A percentile compares a stretch with the other conserved stretches of the same genome.
Conservation (phyloP, 2,888 invertebrate species). For the Thumatha senex region DNA sequence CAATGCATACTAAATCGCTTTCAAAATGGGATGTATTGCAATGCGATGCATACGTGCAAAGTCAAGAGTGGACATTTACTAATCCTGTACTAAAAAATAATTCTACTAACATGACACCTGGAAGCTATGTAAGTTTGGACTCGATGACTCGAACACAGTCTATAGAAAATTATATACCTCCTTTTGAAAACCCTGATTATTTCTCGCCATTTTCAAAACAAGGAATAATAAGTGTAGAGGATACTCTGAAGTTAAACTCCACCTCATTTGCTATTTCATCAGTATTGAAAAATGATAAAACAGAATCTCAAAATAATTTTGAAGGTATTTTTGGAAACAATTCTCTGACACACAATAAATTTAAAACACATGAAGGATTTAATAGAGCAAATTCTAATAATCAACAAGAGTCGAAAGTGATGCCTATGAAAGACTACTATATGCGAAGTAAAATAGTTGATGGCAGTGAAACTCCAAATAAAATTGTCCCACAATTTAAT, state of each 20-base stretch:
- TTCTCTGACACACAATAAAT: too few species aligned
- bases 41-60: constrained; percentile 11
- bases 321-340: neutral
- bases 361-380: neutral
- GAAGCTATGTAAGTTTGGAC: constrained; percentile 13
- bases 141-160: constrained; percentile 17
- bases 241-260: constrained; percentile 13
- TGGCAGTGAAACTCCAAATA: neutral
- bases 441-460: neutral
- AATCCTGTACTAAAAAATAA: constrained; percentile 13
- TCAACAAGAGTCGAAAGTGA: neutral
- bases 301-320: neutral
- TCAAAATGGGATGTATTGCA: constrained; percentile 2
- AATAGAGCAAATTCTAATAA: neutral
- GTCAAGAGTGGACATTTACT: constrained; percentile 8
- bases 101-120: constrained; percentile 6
- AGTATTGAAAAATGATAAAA: neutral
- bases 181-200: constrained; percentile 27
- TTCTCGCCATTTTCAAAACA: constrained; percentile 25
- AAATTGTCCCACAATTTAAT: neutral
- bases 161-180: constrained; percentile 12
- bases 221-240: constrained; percentile 26
- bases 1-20: neutral
- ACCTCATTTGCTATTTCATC: neutral
- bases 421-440: too few species aligned